These are phyloP conservation scores for Ctenicera cuprea DNA, from an alignment of 2,888 invertebrate genomes.

Conservation along the genomic window DNA sequence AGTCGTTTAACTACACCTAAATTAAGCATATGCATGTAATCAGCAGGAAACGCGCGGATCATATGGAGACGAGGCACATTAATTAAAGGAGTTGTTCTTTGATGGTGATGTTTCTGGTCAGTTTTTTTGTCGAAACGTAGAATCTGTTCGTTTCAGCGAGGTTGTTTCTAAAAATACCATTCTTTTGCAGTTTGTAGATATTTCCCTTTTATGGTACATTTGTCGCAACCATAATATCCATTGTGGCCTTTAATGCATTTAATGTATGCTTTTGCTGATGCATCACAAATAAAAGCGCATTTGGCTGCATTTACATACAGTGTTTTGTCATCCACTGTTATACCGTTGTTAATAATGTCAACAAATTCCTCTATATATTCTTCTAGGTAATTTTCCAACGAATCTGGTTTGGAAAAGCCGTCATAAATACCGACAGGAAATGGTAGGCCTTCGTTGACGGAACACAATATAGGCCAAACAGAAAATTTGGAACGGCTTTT, in stretches of 20 bases:
- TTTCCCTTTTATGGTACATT: neutral
- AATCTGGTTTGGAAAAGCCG: neutral
- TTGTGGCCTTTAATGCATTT: neutral
- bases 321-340: neutral
- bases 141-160: neutral
- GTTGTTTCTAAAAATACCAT: neutral
- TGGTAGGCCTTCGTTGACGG: neutral
- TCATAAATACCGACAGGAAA: neutral
- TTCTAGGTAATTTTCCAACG: neutral
- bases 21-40: neutral
- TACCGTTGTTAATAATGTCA: neutral
- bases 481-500: neutral
- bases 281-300: constrained; percentile 1
- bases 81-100: neutral
- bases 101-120: neutral
- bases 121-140: neutral
- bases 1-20: constrained; percentile 1
- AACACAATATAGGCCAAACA: neutral
- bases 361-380: neutral
- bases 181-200: neutral
- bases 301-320: neutral
- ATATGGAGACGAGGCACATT: neutral
- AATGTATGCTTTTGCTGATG: neutral
- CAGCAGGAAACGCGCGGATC: neutral
- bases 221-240: neutral